phyloP scores from a whole-genome alignment of 2,113 vertebrate species.

The Speoplatyrhinus poulsoni region DNA sequence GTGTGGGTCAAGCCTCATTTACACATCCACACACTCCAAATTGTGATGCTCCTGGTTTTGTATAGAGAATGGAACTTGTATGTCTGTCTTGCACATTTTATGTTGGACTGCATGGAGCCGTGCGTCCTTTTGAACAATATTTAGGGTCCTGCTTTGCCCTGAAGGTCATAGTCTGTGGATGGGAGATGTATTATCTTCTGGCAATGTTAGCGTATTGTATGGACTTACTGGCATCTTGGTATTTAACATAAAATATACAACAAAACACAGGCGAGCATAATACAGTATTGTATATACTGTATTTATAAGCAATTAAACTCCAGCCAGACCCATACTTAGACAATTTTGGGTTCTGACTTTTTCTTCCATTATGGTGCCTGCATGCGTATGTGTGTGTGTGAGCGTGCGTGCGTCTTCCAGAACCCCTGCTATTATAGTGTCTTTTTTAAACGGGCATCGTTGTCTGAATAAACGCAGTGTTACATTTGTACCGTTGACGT shows the following conservation, averaged over 20 bases:
- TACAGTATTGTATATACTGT: not conserved
- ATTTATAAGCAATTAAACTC: not conserved
- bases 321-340: too few relatives aligned
- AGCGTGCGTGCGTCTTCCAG: not conserved
- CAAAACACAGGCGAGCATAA: not conserved
- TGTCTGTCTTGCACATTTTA: slow-evolving; percentile 46
- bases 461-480: slow-evolving; percentile 40
- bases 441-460: slow-evolving; percentile 18
- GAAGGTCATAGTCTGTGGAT: not conserved
- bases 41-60: slow-evolving; percentile 12
- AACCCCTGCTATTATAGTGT: not conserved
- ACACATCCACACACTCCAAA: not conserved
- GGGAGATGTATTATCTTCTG: not conserved
- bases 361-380: not conserved
- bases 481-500: slow-evolving; percentile 63
- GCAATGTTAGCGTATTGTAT: not conserved
- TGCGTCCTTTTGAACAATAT: too few relatives aligned
- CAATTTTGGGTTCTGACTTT: too few relatives aligned
- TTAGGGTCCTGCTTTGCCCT: slow-evolving; percentile 1
- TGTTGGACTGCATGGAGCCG: slow-evolving; percentile 20
- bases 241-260: not conserved
- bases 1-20: slow-evolving; percentile 9
- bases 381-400: slow-evolving; percentile 1
- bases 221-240: not conserved
- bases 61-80: slow-evolving; percentile 49